A percentile compares a stretch with the other conserved stretches of the same genome.
phyloP scores from a whole-genome alignment of 2,797 vertebrate genomes.

The Agapornis canus region DNA sequence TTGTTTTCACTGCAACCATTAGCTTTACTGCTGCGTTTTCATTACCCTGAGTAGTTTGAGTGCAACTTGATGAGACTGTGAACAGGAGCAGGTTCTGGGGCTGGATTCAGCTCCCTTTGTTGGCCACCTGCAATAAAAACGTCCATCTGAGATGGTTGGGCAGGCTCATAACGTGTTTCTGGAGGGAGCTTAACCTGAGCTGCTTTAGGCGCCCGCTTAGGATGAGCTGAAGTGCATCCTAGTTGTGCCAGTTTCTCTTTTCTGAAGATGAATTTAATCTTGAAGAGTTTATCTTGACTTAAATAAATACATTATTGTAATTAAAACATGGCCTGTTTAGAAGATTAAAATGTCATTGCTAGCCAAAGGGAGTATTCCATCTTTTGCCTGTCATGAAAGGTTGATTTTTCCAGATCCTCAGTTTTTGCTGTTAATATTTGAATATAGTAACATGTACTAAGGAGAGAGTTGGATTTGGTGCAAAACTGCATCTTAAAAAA shows the following conservation, averaged over 20 bases:
- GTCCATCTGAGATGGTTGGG: background rate
- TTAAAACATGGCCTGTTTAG: background rate
- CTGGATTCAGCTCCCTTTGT: rapidly evolving
- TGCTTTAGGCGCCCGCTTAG: rapidly evolving
- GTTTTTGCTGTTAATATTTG: background rate
- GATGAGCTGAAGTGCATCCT: background rate
- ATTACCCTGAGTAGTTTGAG: background rate
- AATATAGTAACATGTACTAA: too few species aligned
- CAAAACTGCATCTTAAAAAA: background rate
- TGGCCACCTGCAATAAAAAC: background rate
- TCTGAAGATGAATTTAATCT: background rate
- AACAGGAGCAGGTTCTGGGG: background rate
- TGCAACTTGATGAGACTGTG: background rate
- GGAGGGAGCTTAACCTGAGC: background rate
- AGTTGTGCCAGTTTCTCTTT: background rate
- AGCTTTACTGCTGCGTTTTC: background rate
- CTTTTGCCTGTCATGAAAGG: background rate
- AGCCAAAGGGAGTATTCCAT: background rate
- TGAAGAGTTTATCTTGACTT: background rate
- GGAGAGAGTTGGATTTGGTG: background rate
- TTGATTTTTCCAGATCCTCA: background rate
- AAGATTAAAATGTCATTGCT: background rate
- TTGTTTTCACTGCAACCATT: background rate
- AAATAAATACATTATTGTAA: background rate
- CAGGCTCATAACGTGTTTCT: rapidly evolving